Evolutionary conservation across 2,888 invertebrate genomes (phyloP), one percentile per base, ranked within the genome.

Genomic region (Ditylenchus weischeri): DNA sequence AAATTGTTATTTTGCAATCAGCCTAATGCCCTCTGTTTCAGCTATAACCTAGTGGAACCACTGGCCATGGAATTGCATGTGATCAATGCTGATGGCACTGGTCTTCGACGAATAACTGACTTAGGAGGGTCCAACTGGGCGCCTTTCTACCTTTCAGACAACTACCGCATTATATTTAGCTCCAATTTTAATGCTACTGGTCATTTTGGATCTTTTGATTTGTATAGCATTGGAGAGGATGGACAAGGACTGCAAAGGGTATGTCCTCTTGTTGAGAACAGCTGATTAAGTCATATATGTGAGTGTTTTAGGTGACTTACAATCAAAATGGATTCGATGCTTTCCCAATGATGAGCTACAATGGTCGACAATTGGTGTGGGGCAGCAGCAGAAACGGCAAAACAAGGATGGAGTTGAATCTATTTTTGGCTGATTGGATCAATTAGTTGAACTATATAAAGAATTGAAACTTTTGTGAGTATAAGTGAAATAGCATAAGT

Each of bases 61-160:
- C 50, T 67, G 8, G 65, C 57, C n/a, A 77, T 77, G 76, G 76
- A 75, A 57, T 43, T 75, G 49, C 76, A 65, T 57, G 64, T 64
- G 13, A 65, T 75, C 18, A 69, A 73, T 60, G 66, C 68, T 15
- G 73, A 77, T 36, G 76, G 75, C n/a, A 62, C 66, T 18, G 65
- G 72, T 15, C 21, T 69, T 23, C 57, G 64, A 15, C 67, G 69
- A 58, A 64, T 75, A 11, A 75, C 76, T 10, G 23, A 72, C 13
- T 64, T 75, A 10, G 75, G 75, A 21, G 69, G 68, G n/a, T 68
- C 76, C 38, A 75, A 75, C 65, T 75, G 75, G 75, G 74, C 75
- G 3, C 75, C 75, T 10, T 75, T 69, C 59, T 75, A 71, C 43
- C 66, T 75, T 47, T 48, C 61, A 18, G 66, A 75, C 59, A 72